Conservation (phyloP, 2,113 vertebrate genomes). For the Pollachius pollachius region DNA sequence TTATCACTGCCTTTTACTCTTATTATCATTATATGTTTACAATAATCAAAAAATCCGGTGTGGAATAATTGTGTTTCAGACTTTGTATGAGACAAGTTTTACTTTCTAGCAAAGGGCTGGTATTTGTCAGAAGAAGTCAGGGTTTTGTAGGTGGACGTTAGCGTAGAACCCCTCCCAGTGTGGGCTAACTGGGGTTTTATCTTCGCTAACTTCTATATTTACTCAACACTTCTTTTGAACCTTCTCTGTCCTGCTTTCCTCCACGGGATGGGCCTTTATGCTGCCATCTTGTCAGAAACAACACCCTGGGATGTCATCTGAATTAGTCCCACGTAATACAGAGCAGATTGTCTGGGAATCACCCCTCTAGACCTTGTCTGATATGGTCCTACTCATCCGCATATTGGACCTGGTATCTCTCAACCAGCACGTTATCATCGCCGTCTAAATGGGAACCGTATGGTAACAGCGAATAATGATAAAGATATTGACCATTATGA, state of each 20-base stretch:
- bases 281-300: slow-evolving; percentile 41
- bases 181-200: slow-evolving; percentile 3
- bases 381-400: not conserved
- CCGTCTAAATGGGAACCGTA: slow-evolving; percentile 3
- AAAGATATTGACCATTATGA: slow-evolving; percentile 16
- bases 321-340: slow-evolving; percentile 9
- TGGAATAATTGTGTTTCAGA: no score
- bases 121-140: no score
- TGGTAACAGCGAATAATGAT: slow-evolving; percentile 12
- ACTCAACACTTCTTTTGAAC: slow-evolving; percentile 35
- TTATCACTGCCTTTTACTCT: no score
- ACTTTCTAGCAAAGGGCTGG: no score
- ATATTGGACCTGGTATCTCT: slow-evolving; percentile 3
- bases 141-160: no score
- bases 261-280: slow-evolving; percentile 52
- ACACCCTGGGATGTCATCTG: slow-evolving; percentile 12
- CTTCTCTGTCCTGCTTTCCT: slow-evolving; percentile 25
- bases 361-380: slow-evolving; percentile 9
- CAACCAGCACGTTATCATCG: slow-evolving; percentile 20
- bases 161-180: no score
- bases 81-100: no score
- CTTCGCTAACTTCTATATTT: slow-evolving; percentile 28
- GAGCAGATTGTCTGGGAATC: slow-evolving; percentile 11
- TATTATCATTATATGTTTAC: no score
- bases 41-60: no score